Base-by-base conservation (phyloP, 2,888 invertebrate genomes). In the Linnaemya vulpina region DNA sequence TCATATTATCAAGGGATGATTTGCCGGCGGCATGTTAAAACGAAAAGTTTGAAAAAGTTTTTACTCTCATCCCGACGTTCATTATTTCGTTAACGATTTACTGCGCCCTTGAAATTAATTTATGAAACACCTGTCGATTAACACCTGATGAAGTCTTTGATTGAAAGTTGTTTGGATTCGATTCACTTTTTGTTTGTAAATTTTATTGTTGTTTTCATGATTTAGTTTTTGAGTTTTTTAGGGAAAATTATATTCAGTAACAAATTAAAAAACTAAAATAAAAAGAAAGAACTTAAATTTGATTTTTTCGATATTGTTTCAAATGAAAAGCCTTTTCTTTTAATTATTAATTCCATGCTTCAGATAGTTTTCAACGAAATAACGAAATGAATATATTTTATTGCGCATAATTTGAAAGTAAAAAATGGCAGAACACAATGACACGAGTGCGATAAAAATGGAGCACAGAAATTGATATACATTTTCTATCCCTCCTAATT, bases 111-210 rank as follows among this genome's bases (percentile, higher is more conserved):
- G 38, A 20, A 30, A 38, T 43, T 55, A 35, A 11, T 84, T 78
- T 87, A 71, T 82, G 78, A 86, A 79, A 74, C 80, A 83, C 84
- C 87, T 88, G 89, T 85, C 89, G 89, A 87, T 67, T 17, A 60
- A 83, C 80, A 86, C 86, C 77, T 74, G 84, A 80, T 68, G 86
- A 74, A 76, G 62, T 77, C 51, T 62, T 17, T 71, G 15, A 51
- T 76, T 30, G 7, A 49, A 10, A 20, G 17, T 40, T 15, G 43
- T 63, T 51, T 4, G 17, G 17, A n/a, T 77, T 62, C 62, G 15
- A 10, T 51, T 43, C 15, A 63, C 13, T 65, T 75, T 71, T 46
- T 49, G 58, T 55, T 62, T 43, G 35, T 5, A 51, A 51, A 60
- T 38, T 71, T 30, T 60, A 9, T 67, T 38, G 30, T 43, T 62